Base-by-base conservation (phyloP, 1,140 invertebrate genomes). In the Eupeodes corollae region DNA sequence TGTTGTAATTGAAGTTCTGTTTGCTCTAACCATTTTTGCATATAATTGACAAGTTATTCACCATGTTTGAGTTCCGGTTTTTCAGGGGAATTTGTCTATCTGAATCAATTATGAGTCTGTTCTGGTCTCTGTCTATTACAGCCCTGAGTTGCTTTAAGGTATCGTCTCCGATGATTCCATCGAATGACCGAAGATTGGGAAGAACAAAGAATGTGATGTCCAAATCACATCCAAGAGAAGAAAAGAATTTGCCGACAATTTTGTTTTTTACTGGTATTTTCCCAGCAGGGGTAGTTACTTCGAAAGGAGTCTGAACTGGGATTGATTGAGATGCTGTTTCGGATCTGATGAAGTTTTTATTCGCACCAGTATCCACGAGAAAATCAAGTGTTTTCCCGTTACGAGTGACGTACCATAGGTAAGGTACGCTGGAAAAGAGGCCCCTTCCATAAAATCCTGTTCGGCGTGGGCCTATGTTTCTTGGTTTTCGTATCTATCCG, bases 401-500 rank as follows among this genome's bases (percentile, higher is more conserved):
- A 43, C 40, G 32, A 47, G 50, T 5, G 19, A 32, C 52, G 14
- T 44, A 37, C 35, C 47, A n/a, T n/a, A n/a, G n/a, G n/a, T n/a
- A n/a, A n/a, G n/a, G n/a, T n/a, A n/a, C n/a, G n/a, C n/a, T n/a
- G n/a, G n/a, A n/a, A 47, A 54, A 56, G 37, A 39, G 14, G 2
- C 42, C 48, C 47, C 52, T 34, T 45, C 50, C 51, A 54, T 51
- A 54, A 54, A 53, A 56, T 53, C 3, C 6, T 47, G 40, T 13
- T 50, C 19, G 12, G 34, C 9, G 16, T 44, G 8, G 14, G 34
- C 5, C 33, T 41, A 42, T 18, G 13, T n/a, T n/a, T n/a, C 30
- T 32, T 39, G n/a, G 1, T 15, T 44, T 2, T 34, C 15, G 10
- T 38, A 9, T 10, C 13, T 1, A 15, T 44, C 10, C 0, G 26